These are phyloP conservation scores for Diaprepes abbreviatus DNA, from an alignment of 2,888 invertebrate species.

Conservation along the genomic window DNA sequence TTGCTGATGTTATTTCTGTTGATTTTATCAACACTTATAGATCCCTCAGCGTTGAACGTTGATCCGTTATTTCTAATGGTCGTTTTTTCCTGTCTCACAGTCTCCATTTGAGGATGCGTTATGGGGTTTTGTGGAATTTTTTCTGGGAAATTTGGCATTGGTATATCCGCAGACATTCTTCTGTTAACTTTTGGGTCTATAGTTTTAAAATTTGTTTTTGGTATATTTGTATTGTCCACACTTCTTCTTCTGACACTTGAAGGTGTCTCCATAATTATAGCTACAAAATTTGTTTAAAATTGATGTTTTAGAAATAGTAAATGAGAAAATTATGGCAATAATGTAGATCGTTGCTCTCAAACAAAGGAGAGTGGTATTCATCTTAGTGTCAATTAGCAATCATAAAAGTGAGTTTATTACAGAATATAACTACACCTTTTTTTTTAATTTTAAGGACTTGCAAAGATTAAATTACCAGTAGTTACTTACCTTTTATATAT, in stretches of 20 bases:
- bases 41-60: background rate
- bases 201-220: constrained; percentile 4
- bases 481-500: no score
- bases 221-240: constrained; percentile 12
- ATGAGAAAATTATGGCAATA: no score
- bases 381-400: no score
- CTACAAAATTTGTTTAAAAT: no score
- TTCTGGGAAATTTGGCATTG: background rate
- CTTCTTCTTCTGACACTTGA: constrained; percentile 16
- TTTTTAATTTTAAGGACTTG: no score
- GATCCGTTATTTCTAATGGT: background rate
- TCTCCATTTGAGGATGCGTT: background rate
- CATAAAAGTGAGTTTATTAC: no score
- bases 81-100: background rate
- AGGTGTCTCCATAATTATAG: constrained; percentile 37
- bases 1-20: background rate
- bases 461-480: no score
- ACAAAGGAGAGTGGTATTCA: no score
- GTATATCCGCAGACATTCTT: constrained; percentile 13
- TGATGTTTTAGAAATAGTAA: no score
- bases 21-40: background rate
- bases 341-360: no score
- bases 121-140: background rate
- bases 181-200: background rate
- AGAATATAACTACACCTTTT: no score